Conservation (phyloP, 2,888 invertebrate genomes). For the Tipula confusa region DNA sequence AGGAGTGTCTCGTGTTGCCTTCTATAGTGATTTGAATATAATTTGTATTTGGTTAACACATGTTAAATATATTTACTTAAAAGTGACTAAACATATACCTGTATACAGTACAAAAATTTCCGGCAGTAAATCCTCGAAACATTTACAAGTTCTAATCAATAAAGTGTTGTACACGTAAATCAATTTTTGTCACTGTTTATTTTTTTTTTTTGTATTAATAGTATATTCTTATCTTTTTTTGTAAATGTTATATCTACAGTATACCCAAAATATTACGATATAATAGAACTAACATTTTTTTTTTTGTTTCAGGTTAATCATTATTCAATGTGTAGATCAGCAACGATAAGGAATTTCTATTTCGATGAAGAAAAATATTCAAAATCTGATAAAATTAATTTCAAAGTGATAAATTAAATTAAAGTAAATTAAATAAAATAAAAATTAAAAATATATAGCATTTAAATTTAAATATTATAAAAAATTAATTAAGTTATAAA, state of each 20-base stretch:
- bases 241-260: neutral
- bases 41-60: neutral
- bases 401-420: slow-evolving; percentile 20
- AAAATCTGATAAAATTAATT: slow-evolving; percentile 20
- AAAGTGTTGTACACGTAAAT: neutral
- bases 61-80: neutral
- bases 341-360: slow-evolving; percentile 12
- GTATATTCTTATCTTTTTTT: neutral
- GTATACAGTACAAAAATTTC: neutral
- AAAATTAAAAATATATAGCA: neutral
- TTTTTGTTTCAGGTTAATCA: neutral
- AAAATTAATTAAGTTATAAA: neutral
- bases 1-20: too few relatives aligned
- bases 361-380: slow-evolving; percentile 12
- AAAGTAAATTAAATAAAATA: neutral
- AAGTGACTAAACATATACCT: neutral
- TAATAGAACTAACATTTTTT: neutral
- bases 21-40: neutral
- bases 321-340: slow-evolving; percentile 3
- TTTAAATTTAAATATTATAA: neutral
- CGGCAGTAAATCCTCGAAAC: neutral
- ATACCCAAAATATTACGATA: neutral
- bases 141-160: neutral
- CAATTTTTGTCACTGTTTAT: neutral
- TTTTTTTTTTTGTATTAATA: neutral